phyloP scores from a whole-genome alignment of 2,113 vertebrate species.

The Triplophysa dalaica region DNA sequence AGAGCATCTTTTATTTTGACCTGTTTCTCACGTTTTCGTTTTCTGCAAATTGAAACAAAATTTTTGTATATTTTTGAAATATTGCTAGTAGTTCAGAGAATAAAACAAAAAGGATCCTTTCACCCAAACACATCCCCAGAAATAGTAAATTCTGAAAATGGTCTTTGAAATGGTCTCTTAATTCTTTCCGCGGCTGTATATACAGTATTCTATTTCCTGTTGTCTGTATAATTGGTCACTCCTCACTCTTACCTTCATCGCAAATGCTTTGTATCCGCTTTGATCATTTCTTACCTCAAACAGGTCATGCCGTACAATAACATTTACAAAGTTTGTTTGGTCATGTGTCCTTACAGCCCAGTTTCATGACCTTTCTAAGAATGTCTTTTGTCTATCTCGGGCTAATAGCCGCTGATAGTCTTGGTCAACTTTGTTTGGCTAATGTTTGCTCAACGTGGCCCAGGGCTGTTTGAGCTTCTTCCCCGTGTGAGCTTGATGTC shows the following conservation, averaged over 20 bases:
- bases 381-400: slow-evolving; percentile 57
- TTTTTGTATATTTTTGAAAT: no score
- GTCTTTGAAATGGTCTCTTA: no score
- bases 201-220: background rate
- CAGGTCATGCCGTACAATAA: slow-evolving; percentile 58
- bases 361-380: slow-evolving; percentile 63
- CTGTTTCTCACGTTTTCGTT: no score
- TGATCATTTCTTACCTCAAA: slow-evolving; percentile 24
- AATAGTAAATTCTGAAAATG: no score
- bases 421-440: slow-evolving; percentile 52
- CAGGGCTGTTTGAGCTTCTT: slow-evolving; percentile 52
- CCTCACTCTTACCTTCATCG: background rate
- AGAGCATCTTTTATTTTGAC: no score
- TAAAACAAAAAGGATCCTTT: no score
- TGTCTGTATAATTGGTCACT: background rate
- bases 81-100: no score
- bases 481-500: slow-evolving; percentile 18
- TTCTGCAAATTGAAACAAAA: no score
- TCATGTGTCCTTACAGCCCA: slow-evolving; percentile 53
- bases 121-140: no score
- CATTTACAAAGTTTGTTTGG: slow-evolving; percentile 61
- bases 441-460: slow-evolving; percentile 60
- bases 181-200: background rate
- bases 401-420: slow-evolving; percentile 57
- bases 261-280: background rate